Base-by-base conservation (phyloP, 2,113 vertebrate species). In the Rostratula benghalensis region DNA sequence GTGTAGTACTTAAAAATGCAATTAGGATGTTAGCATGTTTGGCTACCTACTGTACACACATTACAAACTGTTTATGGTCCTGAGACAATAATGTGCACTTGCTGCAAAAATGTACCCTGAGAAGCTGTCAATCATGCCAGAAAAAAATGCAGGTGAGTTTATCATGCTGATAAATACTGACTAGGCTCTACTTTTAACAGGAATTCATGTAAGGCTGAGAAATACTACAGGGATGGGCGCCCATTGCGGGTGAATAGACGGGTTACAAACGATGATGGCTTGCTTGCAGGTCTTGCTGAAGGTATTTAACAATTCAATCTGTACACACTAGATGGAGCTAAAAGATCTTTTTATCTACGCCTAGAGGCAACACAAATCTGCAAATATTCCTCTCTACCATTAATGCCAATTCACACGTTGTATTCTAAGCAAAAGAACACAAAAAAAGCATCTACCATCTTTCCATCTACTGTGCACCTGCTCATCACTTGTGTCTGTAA, bases 291-390 rank as follows among this genome's bases (percentile, higher is more conserved):
- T 46, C n/a, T 69, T 54, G 51, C 80, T 78, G 2, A 17, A 89
- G 35, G 33, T 76, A 92, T 53, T 85, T 87, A 96, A 89, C 74
- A 80, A 60, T 45, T 46, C 50, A 83, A 28, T 28, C 30, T 87
- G 57, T 5, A 84, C 82, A 95, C 98, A 96, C 97, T 97, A 98
- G 98, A 89, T 97, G 98, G 98, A 92, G 94, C 97, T 94, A 87
- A 35, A 74, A 59, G 93, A 94, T 83, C 89, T 81, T 37, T 41
- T 43, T 59, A 84, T 28, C 3, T 18, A 71, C 0, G 0, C 25
- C 48, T 23, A 19, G 12, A 35, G 17, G 59, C 57, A 46, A 20
- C 11, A 17, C 3, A 43, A 67, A 91, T 24, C 61, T 35, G 20
- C 37, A 88, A 77, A 76, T 56, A 27, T 59, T 83, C n/a, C 17